Conservation (phyloP, 1,140 invertebrate genomes). For the Conus betulinus region DNA sequence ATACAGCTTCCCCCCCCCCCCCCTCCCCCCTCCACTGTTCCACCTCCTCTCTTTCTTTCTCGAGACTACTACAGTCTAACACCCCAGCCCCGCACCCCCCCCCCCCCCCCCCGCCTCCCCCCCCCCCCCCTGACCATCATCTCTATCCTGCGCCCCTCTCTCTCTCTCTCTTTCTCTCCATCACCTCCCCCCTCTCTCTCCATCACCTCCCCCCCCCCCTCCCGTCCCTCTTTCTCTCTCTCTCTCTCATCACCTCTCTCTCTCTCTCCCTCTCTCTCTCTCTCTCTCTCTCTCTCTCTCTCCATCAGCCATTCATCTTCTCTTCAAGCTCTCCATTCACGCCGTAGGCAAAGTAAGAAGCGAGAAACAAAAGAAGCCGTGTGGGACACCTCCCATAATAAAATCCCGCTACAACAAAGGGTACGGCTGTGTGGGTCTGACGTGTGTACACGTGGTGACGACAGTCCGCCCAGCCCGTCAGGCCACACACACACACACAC, state of each 20-base stretch:
- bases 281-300: no score
- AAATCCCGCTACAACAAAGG: no score
- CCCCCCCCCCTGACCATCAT: not conserved
- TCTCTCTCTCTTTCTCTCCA: not conserved
- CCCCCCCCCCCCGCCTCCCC: not conserved
- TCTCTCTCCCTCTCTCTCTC: no score
- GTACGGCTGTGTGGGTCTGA: no score
- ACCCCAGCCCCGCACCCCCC: not conserved
- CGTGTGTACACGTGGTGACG: no score
- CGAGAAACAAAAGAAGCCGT: not conserved
- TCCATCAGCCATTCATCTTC: no score
- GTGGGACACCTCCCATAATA: no score
- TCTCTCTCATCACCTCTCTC: no score
- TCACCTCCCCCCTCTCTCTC: not conserved
- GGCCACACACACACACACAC: no score
- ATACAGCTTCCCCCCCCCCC: no score
- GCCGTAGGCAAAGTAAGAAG: not conserved
- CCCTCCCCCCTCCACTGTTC: not conserved
- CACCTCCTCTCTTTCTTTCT: not conserved
- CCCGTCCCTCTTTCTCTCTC: not conserved
- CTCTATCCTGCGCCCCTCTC: not conserved
- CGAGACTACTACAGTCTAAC: not conserved
- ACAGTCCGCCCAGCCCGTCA: not conserved
- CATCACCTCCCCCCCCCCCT: not conserved
- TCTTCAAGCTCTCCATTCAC: no score